Conservation (phyloP, 1,140 invertebrate genomes). For the Dermatophagoides farinae region DNA sequence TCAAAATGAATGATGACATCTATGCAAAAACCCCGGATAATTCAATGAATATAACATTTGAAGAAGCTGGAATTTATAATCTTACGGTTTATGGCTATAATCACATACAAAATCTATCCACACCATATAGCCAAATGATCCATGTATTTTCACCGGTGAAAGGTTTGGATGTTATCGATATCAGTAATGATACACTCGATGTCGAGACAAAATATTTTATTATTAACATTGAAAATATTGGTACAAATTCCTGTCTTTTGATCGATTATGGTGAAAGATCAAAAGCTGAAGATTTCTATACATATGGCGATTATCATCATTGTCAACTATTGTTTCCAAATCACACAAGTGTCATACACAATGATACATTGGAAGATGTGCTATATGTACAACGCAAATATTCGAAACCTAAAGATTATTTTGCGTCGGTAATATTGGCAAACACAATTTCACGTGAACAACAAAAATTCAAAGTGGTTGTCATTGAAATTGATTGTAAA, state of each 20-base stretch:
- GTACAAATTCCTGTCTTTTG: slow-evolving; percentile 25
- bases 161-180: slow-evolving; percentile 18
- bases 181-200: slow-evolving; percentile 17
- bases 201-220: slow-evolving; percentile 18
- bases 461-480: slow-evolving; percentile 19
- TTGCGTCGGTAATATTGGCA: slow-evolving; percentile 20
- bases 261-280: slow-evolving; percentile 26
- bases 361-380: slow-evolving; percentile 15
- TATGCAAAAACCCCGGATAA: slow-evolving; percentile 17
- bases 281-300: not conserved
- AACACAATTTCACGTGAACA: slow-evolving; percentile 22
- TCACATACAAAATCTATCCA: slow-evolving; percentile 20
- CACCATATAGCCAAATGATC: slow-evolving; percentile 15
- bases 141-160: slow-evolving; percentile 20
- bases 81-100: slow-evolving; percentile 21
- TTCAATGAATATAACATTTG: slow-evolving; percentile 13
- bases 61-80: slow-evolving; percentile 20
- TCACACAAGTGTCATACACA: not conserved
- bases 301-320: slow-evolving; percentile 14
- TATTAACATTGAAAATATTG: slow-evolving; percentile 18
- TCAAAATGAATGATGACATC: slow-evolving; percentile 18
- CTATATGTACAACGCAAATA: slow-evolving; percentile 21
- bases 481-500: slow-evolving; percentile 21
- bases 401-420: slow-evolving; percentile 20
- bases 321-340: slow-evolving; percentile 10